Percentiles rank a stretch among this genome's conserved stretches.
Evolutionary conservation across 2,113 vertebrate species (phyloP).

Genomic region (Triplophysa tibetana): DNA sequence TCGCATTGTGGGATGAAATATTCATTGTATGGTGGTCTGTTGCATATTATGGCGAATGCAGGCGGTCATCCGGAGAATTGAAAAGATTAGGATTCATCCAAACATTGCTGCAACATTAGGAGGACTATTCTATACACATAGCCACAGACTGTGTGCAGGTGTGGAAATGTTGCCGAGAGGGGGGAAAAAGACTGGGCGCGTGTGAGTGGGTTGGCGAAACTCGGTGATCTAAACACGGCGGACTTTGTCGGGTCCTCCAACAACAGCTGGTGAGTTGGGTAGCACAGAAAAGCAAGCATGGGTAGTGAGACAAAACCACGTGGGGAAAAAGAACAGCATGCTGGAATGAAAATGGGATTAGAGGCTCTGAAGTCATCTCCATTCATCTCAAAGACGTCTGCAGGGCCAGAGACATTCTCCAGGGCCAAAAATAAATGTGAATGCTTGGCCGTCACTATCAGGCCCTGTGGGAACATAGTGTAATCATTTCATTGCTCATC

Average conservation of each 20-base stretch:
- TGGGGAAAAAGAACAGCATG: conserved; percentile 76
- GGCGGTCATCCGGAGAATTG: too few species aligned
- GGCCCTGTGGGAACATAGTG: too few species aligned
- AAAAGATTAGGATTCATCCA: too few species aligned
- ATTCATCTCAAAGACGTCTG: background rate
- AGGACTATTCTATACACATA: background rate
- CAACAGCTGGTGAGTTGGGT: conserved; percentile 98
- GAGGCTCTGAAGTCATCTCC: conserved; percentile 58
- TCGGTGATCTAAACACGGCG: conserved; percentile 88
- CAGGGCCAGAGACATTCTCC: background rate
- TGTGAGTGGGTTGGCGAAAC: conserved; percentile 73
- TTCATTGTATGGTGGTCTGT: too few species aligned
- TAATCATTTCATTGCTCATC: background rate
- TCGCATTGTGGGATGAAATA: too few species aligned
- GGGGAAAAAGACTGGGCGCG: background rate
- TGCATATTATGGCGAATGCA: too few species aligned
- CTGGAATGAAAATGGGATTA: conserved; percentile 90
- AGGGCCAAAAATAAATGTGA: too few species aligned
- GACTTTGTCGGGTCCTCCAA: conserved; percentile 90
- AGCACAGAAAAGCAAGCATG: conserved; percentile 64
- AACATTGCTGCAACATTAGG: too few species aligned
- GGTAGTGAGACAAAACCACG: conserved; percentile 71
- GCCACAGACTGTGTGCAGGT: background rate
- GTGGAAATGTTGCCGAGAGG: background rate
- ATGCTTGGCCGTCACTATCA: too few species aligned